Base-by-base conservation (phyloP, 2,888 invertebrate genomes). In the Heliconius cydno region DNA sequence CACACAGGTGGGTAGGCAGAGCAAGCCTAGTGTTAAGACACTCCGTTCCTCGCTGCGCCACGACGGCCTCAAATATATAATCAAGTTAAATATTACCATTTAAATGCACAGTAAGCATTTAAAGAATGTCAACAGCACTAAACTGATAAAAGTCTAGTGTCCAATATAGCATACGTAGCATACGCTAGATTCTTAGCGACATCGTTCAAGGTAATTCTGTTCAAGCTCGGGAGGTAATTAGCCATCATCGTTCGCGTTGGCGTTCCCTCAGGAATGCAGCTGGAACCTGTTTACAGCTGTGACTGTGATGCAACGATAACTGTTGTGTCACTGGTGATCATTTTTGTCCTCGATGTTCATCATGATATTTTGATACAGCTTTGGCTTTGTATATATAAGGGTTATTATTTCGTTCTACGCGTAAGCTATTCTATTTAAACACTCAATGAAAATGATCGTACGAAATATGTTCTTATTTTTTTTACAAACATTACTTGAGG, bases 241-340 rank as follows among this genome's bases (percentile, higher is more conserved):
- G 80, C 80, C 76, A 70, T 76, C 82, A 83, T 85, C 84, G 85
- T 84, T 82, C 83, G 76, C 79, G 86, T 86, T 88, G 90, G 91
- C 92, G 88, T 92, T 92, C 92, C 93, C 92, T 91, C 87, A 91
- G 92, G 93, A 93, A 93, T 93, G 92, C 85, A 82, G 87, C 82
- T 85, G 84, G 84, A 87, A 90, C 90, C 89, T 85, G 92, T 90
- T 89, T 83, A 87, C 92, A 92, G 92, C 92, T 93, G 88, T 78
- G 80, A 86, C 83, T 85, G 86, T 89, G 89, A 89, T 89, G 90
- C 89, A 89, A 90, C 86, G 85, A 88, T 86, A 87, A 86, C 88
- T 82, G 87, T 86, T 86, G 84, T 86, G 85, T 88, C 87, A 88
- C 15, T 70, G 38, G 86, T 86, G 38, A 63, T 76, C 67, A 63